Base-by-base conservation (phyloP, 2,888 invertebrate genomes). In the Drosophila planitibia region DNA sequence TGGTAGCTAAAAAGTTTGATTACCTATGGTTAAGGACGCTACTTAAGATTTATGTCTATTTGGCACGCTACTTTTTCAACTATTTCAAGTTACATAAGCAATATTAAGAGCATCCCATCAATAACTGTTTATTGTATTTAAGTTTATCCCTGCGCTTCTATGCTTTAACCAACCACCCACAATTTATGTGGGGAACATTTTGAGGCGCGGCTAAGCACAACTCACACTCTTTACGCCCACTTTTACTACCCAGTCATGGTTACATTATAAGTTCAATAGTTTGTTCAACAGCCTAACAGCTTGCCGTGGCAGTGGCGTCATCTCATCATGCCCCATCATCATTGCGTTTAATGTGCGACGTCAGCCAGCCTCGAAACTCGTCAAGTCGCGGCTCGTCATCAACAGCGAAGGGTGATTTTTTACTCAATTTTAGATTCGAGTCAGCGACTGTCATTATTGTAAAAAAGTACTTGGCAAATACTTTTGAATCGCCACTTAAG, bases 401-500 rank as follows among this genome's bases (percentile, higher is more conserved):
- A 79, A 70, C 52, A 59, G 58, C 70, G 59, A 60, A 68, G 55
- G 5, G 12, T 4, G 37, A 52, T 47, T 69, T 66, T 61, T 49
- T 51, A 22, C 54, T 25, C 58, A 74, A 78, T 84, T 83, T 87
- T 76, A 78, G 76, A 85, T 75, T 79, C 67, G 63, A 66, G 53
- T 37, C 52, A 61, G 59, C 47, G 70, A 58, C 70, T 79, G 81
- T 82, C 75, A 74, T 85, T 91, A 87, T 83, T 83, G 51, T 80
- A 79, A 85, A 87, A 87, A 87, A 85, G 83, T 76, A 80, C 90
- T 89, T 82, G 79, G 85, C 79, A 88, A 90, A 88, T 89, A 82
- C 79, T 91, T 87, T 79, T 74, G 64, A 77, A 81, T 79, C 72
- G 74, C 59, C 76, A 81, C 78, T 85, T 70, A 71, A 83, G 81